These are phyloP conservation scores for Cryptocephalus moraei DNA, from an alignment of 2,888 invertebrate genomes.

Conservation along the genomic window DNA sequence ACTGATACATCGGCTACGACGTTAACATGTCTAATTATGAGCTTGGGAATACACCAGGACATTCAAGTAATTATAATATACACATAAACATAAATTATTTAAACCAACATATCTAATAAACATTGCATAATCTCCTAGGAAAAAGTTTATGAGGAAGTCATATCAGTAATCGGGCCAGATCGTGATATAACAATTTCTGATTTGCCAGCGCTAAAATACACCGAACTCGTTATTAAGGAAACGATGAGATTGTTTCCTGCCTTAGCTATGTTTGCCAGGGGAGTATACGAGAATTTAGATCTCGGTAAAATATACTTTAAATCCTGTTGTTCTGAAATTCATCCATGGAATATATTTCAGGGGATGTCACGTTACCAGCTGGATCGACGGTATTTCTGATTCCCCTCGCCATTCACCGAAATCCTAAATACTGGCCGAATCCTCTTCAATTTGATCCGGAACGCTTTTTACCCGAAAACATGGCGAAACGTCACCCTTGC, in stretches of 20 bases:
- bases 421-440: not conserved
- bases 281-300: conserved; percentile 12
- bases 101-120: too few relatives aligned
- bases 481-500: not conserved
- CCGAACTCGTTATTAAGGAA: conserved; percentile 21
- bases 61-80: too few relatives aligned
- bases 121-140: conserved; percentile 5
- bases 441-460: not conserved
- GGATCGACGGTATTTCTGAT: not conserved
- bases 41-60: too few relatives aligned
- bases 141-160: conserved; percentile 18
- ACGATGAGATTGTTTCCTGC: conserved; percentile 20
- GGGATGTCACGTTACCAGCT: not conserved
- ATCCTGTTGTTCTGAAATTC: too few relatives aligned
- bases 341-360: not conserved
- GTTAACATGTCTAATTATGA: too few relatives aligned
- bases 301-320: conserved; percentile 7
- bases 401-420: not conserved
- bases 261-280: conserved; percentile 10
- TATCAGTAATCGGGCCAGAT: conserved; percentile 11
- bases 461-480: not conserved
- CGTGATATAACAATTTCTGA: conserved; percentile 9
- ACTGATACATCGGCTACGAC: too few relatives aligned
- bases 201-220: conserved; percentile 15
- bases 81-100: too few relatives aligned